These are phyloP conservation scores for Volucella bombylans DNA, from an alignment of 2,888 invertebrate species.

Conservation along the genomic window DNA sequence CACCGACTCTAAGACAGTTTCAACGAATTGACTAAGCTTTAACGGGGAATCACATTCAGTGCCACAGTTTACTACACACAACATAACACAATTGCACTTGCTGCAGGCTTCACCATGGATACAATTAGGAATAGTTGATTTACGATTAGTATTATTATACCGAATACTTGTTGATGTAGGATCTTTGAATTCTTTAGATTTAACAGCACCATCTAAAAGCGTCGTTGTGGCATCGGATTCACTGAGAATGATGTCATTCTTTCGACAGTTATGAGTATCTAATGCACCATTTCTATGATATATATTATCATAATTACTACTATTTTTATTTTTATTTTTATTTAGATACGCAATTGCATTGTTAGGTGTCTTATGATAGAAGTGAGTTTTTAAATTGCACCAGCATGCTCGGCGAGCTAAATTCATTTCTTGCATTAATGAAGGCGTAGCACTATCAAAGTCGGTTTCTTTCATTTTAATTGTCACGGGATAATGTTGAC, in stretches of 20 bases:
- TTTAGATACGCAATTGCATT: constrained; percentile 8
- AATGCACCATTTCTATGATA: constrained; percentile 44
- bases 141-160: constrained; percentile 48
- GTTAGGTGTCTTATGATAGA: constrained; percentile 29
- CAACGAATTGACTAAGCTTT: constrained; percentile 63
- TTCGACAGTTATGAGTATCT: constrained; percentile 52
- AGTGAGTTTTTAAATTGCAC: constrained; percentile 77
- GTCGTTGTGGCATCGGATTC: constrained; percentile 57
- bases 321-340: too few species aligned
- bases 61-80: neutral
- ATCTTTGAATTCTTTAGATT: constrained; percentile 49
- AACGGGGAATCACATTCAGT: neutral
- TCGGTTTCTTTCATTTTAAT: constrained; percentile 75
- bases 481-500: constrained; percentile 39
- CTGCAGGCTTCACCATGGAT: constrained; percentile 18
- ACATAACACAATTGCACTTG: constrained; percentile 26
- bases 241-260: constrained; percentile 33
- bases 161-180: constrained; percentile 46
- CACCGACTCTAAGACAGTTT: constrained; percentile 22
- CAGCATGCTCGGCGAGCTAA: constrained; percentile 88
- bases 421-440: constrained; percentile 87
- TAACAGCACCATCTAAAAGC: constrained; percentile 78
- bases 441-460: constrained; percentile 79
- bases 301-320: constrained; percentile 5
- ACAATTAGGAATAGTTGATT: constrained; percentile 63